Evolutionary conservation across 2,113 vertebrate genomes (phyloP), one percentile per base, ranked within the genome.

Genomic region (Xerus inauris): DNA sequence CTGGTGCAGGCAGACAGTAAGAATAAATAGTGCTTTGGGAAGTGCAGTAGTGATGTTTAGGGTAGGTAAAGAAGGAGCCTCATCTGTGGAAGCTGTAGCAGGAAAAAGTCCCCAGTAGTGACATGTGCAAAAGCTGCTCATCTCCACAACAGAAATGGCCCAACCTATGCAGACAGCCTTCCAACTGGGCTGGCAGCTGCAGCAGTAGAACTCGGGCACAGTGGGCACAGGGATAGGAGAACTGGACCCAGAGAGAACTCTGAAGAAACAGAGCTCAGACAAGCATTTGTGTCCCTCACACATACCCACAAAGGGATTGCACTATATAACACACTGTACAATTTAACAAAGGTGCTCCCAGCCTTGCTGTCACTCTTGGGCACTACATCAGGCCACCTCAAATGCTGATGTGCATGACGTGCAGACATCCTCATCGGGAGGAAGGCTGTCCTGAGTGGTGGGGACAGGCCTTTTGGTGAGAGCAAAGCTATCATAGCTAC

Each of bases 1-100:
- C 30, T 22, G 69, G 62, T 14, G 8, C 40, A 1, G 64, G 76
- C 49, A 62, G 88, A n/a, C 42, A 72, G 47, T 7, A 5, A 49
- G 80, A 94, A 97, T 96, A 97, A 94, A 92, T 32, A 94, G 97
- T 92, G 96, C 84, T 94, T 73, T 11, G 6, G 75, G 62, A 83
- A 81, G 87, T 24, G 6, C 57, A 81, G 83, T 49, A 94, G 94
- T 96, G 92, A 97, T 51, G 4, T 0, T 3, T 0, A 12, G 19
- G 32, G 40, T 13, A 16, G 76, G 38, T 9, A 17, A 45, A 16
- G 69, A 11, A 54, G 87, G 45, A 38, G 42, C 86, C 65, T 40
- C 67, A 6, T 32, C 4, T 8, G 16, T 45, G 69, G 84, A 54
- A 0, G 1, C 30, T 9, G 8, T 0, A 35, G 28, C 12, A 64